Percentiles rank a stretch among this genome's conserved stretches.
These are phyloP conservation scores for Limenitis camilla DNA, from an alignment of 2,888 invertebrate genomes.

Conservation along the genomic window DNA sequence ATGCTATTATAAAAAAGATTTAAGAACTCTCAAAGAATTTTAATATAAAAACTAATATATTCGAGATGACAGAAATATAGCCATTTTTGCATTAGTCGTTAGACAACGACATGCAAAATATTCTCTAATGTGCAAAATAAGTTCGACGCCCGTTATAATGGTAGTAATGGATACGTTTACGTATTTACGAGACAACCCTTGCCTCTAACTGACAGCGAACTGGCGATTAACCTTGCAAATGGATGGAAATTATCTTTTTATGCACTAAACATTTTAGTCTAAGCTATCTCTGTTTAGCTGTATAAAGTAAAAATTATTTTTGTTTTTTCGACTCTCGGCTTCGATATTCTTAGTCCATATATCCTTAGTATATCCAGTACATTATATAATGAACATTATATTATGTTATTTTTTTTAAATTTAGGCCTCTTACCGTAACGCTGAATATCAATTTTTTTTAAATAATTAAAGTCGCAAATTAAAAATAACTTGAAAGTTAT, in stretches of 20 bases:
- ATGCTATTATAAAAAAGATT: neutral
- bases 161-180: conserved; percentile 20
- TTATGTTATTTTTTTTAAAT: too few species aligned
- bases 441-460: too few species aligned
- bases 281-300: neutral
- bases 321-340: too few species aligned
- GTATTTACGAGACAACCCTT: conserved; percentile 23
- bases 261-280: conserved; percentile 4
- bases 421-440: too few species aligned
- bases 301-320: too few species aligned
- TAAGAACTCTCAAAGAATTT: neutral
- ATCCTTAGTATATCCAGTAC: too few species aligned
- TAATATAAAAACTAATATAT: conserved; percentile 7
- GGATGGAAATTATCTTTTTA: conserved; percentile 18
- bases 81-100: neutral
- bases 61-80: conserved; percentile 17
- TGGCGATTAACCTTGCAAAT: conserved; percentile 23
- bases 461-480: too few species aligned
- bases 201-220: conserved; percentile 15
- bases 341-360: too few species aligned
- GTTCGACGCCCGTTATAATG: conserved; percentile 25
- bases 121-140: conserved; percentile 23
- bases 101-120: conserved; percentile 16
- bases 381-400: too few species aligned
- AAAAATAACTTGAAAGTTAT: too few species aligned